A percentile compares a stretch with the other conserved stretches of the same genome.
phyloP scores from a whole-genome alignment of 2,888 invertebrate species.

The Xiphydria camelus region DNA sequence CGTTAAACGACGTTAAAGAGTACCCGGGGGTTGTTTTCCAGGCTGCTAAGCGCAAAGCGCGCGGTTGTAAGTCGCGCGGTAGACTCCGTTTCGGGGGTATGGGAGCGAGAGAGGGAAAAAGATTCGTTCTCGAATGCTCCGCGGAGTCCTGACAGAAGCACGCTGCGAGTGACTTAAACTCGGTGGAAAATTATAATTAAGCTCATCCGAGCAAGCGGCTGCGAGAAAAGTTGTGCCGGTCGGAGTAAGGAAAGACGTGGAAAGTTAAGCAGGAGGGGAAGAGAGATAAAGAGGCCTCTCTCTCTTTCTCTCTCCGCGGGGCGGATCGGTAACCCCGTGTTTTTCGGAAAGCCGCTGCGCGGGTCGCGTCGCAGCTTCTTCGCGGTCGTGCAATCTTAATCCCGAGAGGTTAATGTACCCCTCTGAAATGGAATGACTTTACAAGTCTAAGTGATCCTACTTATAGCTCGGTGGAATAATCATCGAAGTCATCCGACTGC shows the following conservation, averaged over 20 bases:
- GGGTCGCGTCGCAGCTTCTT: too few relatives aligned
- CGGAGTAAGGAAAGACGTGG: slow-evolving; percentile 4
- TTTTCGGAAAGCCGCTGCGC: too few relatives aligned
- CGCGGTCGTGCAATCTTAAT: too few relatives aligned
- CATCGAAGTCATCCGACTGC: too few relatives aligned
- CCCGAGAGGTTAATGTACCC: too few relatives aligned
- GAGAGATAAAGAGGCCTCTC: neutral
- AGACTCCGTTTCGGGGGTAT: too few relatives aligned
- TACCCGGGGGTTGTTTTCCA: slow-evolving; percentile 22
- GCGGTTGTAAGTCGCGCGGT: too few relatives aligned
- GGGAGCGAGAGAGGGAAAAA: slow-evolving; percentile 1
- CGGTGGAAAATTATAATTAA: slow-evolving; percentile 39
- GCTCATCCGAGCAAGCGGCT: slow-evolving; percentile 30
- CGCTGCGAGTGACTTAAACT: slow-evolving; percentile 28
- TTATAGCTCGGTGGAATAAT: too few relatives aligned
- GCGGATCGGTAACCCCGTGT: too few relatives aligned
- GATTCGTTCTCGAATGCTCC: slow-evolving; percentile 14
- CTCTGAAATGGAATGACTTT: too few relatives aligned
- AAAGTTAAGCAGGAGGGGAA: neutral
- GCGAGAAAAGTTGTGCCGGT: slow-evolving; percentile 25
- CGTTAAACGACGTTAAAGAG: slow-evolving; percentile 31
- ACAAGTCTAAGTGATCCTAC: too few relatives aligned
- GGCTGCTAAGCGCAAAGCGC: slow-evolving; percentile 16
- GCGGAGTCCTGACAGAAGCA: slow-evolving; percentile 21
- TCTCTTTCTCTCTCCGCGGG: too few relatives aligned